A percentile compares a stretch with the other conserved stretches of the same genome.
Conservation (phyloP, 2,113 vertebrate species). For the Myanophis thanlyinensis region DNA sequence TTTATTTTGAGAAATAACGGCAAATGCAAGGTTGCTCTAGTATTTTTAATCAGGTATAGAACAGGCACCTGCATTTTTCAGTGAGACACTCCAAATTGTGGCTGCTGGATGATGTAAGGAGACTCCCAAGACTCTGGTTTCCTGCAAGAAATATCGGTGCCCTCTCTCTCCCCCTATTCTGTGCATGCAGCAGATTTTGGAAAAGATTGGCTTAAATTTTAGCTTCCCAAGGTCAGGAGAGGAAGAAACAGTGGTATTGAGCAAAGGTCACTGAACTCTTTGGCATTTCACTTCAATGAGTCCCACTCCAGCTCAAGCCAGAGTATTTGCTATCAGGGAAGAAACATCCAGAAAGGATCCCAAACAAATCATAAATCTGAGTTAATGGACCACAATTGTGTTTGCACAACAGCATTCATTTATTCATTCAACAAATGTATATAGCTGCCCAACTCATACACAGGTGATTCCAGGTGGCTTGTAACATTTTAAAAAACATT, state of each 20-base stretch:
- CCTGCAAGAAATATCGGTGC: background rate
- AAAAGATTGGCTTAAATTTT: constrained; percentile 11
- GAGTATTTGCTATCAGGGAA: background rate
- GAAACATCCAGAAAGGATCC: background rate
- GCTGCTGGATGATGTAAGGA: background rate
- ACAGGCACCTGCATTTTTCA: background rate
- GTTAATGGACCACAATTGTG: background rate
- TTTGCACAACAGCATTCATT: background rate
- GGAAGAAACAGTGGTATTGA: background rate
- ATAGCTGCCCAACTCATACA: background rate
- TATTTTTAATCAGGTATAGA: too few species aligned
- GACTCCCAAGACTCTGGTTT: background rate
- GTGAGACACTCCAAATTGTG: background rate
- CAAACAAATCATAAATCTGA: background rate
- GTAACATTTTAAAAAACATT: background rate
- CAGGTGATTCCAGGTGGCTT: background rate
- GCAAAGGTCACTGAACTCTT: background rate
- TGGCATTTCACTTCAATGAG: too few species aligned
- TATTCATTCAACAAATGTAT: background rate
- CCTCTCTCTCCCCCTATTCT: background rate
- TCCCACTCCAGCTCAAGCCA: background rate
- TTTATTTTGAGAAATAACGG: too few species aligned
- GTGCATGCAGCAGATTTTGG: too few species aligned
- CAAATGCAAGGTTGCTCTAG: too few species aligned
- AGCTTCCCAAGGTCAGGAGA: constrained; percentile 12